Base-by-base conservation (phyloP, 2,888 invertebrate genomes). In the Netelia inedita region DNA sequence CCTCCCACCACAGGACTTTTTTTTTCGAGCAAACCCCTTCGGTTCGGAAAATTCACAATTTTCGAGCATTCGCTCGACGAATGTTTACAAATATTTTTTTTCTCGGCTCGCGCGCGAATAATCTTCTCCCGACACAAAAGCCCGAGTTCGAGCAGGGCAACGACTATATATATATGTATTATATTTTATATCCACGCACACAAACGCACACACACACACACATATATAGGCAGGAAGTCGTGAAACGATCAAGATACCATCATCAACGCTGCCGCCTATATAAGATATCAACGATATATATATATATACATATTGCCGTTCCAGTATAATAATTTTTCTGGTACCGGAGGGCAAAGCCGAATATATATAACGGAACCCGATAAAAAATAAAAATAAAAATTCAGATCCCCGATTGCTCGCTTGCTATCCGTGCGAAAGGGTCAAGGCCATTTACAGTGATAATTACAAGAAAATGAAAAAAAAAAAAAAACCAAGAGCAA, bases 81-180 rank as follows among this genome's bases (percentile, higher is more conserved):
- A n/a, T n/a, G 78, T 78, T 69, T 66, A 66, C 78, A 78, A 59
- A 69, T 78, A 69, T 78, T 69, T 61, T 41, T 46, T 46, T 68
- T 43, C 69, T 46, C 28, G 11, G 28, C 59, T 23, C 28, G 23
- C 23, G 76, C 11, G 16, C 14, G 11, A 21, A 68, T 23, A 14
- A 66, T 35, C 68, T 6, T 28, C 28, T 2, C 76, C 43, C 21
- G 57, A n/a, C 66, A 55, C 53, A 53, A 69, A 69, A 53, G 50
- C 5, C 35, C 43, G 43, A 57, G 53, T 21, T 55, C 21, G n/a
- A 11, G 57, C 9, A 2, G 50, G 19, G 53, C 41, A 50, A 16
- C 55, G 19, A 10, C 55, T 72, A 61, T 55, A 35, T 21, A 57
- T 14, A 35, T 65, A 41, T 19, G 16, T 14, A n/a, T n/a, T n/a